Conservation (phyloP, 2,113 vertebrate species). For the Vanacampus margaritifer region DNA sequence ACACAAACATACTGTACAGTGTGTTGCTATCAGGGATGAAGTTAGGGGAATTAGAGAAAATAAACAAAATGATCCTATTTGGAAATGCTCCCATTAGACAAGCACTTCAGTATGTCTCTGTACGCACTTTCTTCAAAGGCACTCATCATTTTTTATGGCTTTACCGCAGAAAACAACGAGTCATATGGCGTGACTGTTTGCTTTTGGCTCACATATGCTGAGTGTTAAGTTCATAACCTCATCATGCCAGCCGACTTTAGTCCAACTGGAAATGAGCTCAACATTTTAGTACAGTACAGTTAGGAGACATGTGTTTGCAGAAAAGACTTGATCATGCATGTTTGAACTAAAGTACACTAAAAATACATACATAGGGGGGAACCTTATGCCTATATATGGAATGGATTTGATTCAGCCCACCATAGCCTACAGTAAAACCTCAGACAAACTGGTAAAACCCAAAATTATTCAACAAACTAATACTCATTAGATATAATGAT, state of each 20-base stretch:
- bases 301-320: slow-evolving; percentile 10
- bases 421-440: too few species aligned
- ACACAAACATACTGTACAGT: slow-evolving; percentile 22
- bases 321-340: neutral
- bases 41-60: slow-evolving; percentile 9
- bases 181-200: slow-evolving; percentile 58
- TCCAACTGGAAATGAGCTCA: slow-evolving; percentile 14
- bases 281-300: slow-evolving; percentile 4
- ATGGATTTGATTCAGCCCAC: too few species aligned
- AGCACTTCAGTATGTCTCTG: neutral
- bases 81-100: neutral
- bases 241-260: slow-evolving; percentile 13
- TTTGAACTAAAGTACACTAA: neutral
- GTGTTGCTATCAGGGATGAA: slow-evolving; percentile 3
- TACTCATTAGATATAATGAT: too few species aligned
- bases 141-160: slow-evolving; percentile 40
- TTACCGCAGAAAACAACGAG: slow-evolving; percentile 69
- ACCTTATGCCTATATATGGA: too few species aligned
- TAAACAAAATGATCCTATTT: too few species aligned
- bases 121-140: slow-evolving; percentile 25
- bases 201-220: slow-evolving; percentile 51
- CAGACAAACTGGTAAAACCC: too few species aligned
- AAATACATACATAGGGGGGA: too few species aligned
- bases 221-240: slow-evolving; percentile 46
- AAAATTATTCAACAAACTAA: too few species aligned